Evolutionary conservation across 2,797 vertebrate genomes (phyloP), one percentile per base, ranked within the genome.

Genomic region (Lagocephalus sceleratus): DNA sequence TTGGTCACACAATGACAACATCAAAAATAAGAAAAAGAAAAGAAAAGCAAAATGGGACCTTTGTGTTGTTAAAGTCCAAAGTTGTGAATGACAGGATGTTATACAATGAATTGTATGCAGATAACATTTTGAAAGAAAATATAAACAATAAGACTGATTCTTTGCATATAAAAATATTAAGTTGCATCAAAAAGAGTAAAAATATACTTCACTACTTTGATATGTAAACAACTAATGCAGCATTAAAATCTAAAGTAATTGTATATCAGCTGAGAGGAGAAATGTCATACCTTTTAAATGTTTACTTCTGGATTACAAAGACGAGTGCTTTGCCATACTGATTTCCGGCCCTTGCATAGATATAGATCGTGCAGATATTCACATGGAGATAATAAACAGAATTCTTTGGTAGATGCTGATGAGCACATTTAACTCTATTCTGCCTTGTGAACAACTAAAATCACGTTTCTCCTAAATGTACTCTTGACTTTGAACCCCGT

Each of bases 251-350:
- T 35, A 35, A 35, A 35, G 32, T 4, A 35, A 35, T 35, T 35
- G 14, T 12, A 29, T 29, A 29, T 29, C 26, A 14, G 32, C 3
- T 35, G 3, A 35, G 32, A 35, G 32, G 11, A 14, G 4, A 35
- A 35, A 35, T 35, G 6, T 29, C 9, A 35, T 35, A 35, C 1
- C 3, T 35, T 35, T 35, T 35, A 35, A 35, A 35, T 35, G 42
- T 19, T 59, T 66, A 57, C 9, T 52, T 39, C 20, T 47, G n/a
- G 43, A 47, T 46, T 46, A 46, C 40, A 63, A 43, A 60, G 25
- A 65, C 26, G 76, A 79, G 75, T 79, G 65, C 79, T 66, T 1
- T 26, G 54, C 43, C 47, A 55, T 17, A 17, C 49, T 22, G 20
- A 22, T 19, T 45, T 59, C 15, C 6, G 14, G 3, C 35, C 29